Base-by-base conservation (phyloP, 2,888 invertebrate species). In the Brenthis daphne region DNA sequence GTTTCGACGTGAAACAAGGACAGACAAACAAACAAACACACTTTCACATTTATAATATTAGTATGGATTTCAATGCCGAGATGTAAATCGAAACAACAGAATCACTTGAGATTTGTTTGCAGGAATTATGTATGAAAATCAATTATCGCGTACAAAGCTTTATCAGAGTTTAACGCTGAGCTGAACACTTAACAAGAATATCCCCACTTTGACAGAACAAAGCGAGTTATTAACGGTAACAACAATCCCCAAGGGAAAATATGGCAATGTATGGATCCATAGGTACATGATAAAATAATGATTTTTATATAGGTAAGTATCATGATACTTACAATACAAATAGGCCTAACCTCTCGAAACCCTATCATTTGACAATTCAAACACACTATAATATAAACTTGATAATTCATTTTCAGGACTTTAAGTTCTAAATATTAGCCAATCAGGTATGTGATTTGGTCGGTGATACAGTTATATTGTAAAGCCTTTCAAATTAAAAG, bases 181-280 rank as follows among this genome's bases (percentile, higher is more conserved):
- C 48, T 53, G 24, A 51, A 11, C 29, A 16, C 60, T 66, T 47
- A 60, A 66, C 60, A 47, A 53, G 54, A 29, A 66, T 60, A 60
- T 60, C 50, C 64, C 51, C 64, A 56, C 58, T 70, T 67, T 67
- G 67, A 64, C 51, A 48, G 53, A n/a, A 4, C 51, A 56, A 60
- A 68, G 61, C 61, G 58, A 61, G 56, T 57, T 67, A 67, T 70
- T 64, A 67, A 60, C 67, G 55, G 58, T 53, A 67, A 67, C 69
- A 48, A 57, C 4, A 29, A 29, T 66, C 60, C 63, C 57, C 57
- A 43, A 54, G 50, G 13, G 63, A 58, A 66, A 54, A 69, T 37
- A 37, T 37, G n/a, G 48, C 48, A 5, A 29, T 58, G 1, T 2
- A 58, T 48, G 29, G 48, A 56, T 50, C 48, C 20, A 65, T 14